Percentiles rank a stretch among this genome's conserved stretches.
Conservation (phyloP, 2,888 invertebrate genomes). For the Agonopterix arenella region DNA sequence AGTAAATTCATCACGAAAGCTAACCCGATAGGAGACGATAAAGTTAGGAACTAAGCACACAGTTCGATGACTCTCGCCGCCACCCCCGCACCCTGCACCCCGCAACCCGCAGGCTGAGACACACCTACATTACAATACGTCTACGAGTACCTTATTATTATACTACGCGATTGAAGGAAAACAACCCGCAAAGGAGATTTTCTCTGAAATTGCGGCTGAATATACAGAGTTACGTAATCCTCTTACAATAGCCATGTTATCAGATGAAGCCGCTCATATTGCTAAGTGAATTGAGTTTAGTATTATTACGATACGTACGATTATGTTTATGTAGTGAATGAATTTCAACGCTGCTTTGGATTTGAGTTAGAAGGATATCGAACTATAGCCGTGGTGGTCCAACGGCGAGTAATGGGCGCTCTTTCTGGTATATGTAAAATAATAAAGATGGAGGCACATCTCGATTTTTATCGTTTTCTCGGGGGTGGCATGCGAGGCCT, state of each 20-base stretch:
- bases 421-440: no score
- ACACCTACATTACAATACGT: not conserved
- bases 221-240: conserved; percentile 28
- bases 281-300: conserved; percentile 16
- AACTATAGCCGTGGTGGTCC: no score
- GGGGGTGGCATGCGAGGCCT: no score
- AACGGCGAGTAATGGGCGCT: no score
- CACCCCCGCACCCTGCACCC: not conserved
- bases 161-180: conserved; percentile 34
- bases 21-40: no score
- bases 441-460: no score
- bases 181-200: conserved; percentile 23
- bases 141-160: conserved; percentile 14
- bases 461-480: no score
- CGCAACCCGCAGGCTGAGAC: not conserved
- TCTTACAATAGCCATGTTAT: conserved; percentile 11
- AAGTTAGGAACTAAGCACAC: no score
- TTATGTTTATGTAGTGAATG: no score
- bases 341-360: no score
- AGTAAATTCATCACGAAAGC: no score
- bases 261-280: conserved; percentile 10
- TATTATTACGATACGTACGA: not conserved
- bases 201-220: conserved; percentile 12
- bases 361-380: no score
- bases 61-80: not conserved